phyloP scores from a whole-genome alignment of 2,888 invertebrate species.

The Harpalus rufipes region DNA sequence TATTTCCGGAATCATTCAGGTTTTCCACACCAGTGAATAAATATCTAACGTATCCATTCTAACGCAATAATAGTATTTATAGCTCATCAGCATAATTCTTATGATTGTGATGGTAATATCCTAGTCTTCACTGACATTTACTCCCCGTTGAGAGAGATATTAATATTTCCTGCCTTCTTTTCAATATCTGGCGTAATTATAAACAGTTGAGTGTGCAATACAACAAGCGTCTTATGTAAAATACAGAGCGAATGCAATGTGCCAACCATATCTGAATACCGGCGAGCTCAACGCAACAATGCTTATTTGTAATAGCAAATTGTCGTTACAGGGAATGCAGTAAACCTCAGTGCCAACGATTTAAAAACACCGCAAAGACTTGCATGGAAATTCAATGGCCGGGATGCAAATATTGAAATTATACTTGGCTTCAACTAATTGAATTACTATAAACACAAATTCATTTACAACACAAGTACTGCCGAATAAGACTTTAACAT shows the following conservation, averaged over 20 bases:
- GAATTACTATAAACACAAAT: no score
- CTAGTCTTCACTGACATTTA: slow-evolving; percentile 22
- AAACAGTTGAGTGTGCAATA: not conserved
- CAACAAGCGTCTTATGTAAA: slow-evolving; percentile 10
- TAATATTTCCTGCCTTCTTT: slow-evolving; percentile 27
- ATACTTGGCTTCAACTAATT: not conserved
- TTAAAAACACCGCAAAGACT: slow-evolving; percentile 47
- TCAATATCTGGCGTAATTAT: slow-evolving; percentile 1
- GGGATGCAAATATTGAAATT: not conserved
- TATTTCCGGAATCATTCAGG: not conserved
- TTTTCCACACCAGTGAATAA: not conserved
- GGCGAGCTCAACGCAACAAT: slow-evolving; percentile 54
- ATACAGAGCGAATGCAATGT: slow-evolving; percentile 2
- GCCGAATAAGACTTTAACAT: no score
- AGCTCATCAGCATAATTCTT: slow-evolving; percentile 56
- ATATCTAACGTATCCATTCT: slow-evolving; percentile 23
- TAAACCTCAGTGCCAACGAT: slow-evolving; percentile 50
- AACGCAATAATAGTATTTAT: slow-evolving; percentile 29
- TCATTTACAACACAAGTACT: no score
- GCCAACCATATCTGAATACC: slow-evolving; percentile 57
- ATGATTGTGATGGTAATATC: slow-evolving; percentile 40
- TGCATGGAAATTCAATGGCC: slow-evolving; percentile 53
- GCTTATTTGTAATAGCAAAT: slow-evolving; percentile 64
- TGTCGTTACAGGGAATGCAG: slow-evolving; percentile 51
- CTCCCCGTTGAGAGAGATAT: slow-evolving; percentile 29